phyloP scores from a whole-genome alignment of 2,797 vertebrate genomes.

The Parauchenoglanis ngamensis region DNA sequence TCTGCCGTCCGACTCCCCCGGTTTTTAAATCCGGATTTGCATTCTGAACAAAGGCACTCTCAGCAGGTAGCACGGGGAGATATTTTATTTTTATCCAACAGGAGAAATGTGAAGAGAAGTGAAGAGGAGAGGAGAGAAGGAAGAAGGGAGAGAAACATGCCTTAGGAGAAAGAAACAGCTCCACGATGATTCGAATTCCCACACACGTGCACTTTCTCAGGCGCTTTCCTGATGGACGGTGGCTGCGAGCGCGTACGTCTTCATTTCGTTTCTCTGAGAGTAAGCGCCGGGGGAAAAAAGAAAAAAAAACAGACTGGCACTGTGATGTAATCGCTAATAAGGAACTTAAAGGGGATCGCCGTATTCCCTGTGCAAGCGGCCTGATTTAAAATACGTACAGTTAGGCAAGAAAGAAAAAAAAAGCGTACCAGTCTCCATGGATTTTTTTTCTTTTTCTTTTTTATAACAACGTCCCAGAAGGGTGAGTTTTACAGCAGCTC shows the following conservation, averaged over 20 bases:
- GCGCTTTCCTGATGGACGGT: neutral
- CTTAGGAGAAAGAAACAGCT: neutral
- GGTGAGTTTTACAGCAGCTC: neutral
- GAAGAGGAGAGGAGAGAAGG: neutral
- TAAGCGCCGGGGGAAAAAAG: neutral
- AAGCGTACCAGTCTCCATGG: neutral
- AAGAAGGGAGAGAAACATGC: no score
- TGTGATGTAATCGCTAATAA: neutral
- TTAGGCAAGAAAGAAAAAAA: neutral
- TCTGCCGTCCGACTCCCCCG: conserved; percentile 18
- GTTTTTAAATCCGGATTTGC: conserved; percentile 48
- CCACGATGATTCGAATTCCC: conserved; percentile 13
- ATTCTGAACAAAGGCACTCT: conserved; percentile 49
- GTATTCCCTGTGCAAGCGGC: neutral
- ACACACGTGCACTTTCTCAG: neutral
- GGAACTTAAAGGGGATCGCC: neutral
- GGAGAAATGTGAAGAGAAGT: neutral
- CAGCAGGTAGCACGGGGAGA: conserved; percentile 34
- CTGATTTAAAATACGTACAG: conserved; percentile 1
- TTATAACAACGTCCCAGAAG: no score
- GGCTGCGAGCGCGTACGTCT: neutral
- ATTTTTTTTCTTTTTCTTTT: neutral
- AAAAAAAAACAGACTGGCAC: neutral
- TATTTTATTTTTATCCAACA: conserved; percentile 47
- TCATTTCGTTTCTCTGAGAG: neutral